These are phyloP conservation scores for Andrena cerasifolii DNA, from an alignment of 1,140 invertebrate genomes.

Conservation along the genomic window DNA sequence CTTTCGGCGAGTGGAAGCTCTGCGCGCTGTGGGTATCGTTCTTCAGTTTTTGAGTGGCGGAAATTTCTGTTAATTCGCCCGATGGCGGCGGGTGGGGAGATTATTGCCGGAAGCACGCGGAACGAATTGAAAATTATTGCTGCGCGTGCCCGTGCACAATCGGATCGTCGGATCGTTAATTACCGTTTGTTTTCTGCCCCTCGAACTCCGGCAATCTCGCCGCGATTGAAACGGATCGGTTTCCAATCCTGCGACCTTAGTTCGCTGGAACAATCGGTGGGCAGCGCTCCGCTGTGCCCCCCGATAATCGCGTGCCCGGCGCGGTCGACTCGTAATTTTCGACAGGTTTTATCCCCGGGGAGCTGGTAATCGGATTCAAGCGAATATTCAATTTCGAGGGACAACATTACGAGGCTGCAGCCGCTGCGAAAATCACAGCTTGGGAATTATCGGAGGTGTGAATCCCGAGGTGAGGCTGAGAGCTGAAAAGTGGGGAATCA, in stretches of 20 bases:
- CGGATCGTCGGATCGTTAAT: slow-evolving; percentile 11
- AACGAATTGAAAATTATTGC: neutral
- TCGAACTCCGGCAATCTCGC: neutral
- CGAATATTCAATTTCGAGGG: too few relatives aligned
- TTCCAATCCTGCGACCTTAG: slow-evolving; percentile 5
- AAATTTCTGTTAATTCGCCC: too few relatives aligned
- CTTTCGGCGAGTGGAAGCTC: too few relatives aligned
- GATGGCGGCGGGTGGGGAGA: neutral
- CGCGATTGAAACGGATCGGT: slow-evolving; percentile 1
- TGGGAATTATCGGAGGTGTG: too few relatives aligned
- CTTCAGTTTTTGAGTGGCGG: neutral
- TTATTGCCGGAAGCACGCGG: slow-evolving; percentile 1
- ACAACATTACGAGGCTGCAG: too few relatives aligned
- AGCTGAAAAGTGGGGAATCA: too few relatives aligned
- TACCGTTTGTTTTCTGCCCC: neutral
- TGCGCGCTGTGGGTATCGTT: neutral
- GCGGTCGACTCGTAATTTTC: neutral
- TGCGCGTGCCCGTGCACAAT: neutral
- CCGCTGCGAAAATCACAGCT: too few relatives aligned
- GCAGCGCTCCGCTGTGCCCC: too few relatives aligned
- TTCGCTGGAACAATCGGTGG: slow-evolving; percentile 8
- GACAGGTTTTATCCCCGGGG: neutral
- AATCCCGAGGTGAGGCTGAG: too few relatives aligned
- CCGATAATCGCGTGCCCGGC: slow-evolving; percentile 1
- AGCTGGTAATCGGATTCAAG: neutral